Percentiles rank a stretch among this genome's conserved stretches.
phyloP scores from a whole-genome alignment of 2,888 invertebrate species.

The Eupeodes luniger region DNA sequence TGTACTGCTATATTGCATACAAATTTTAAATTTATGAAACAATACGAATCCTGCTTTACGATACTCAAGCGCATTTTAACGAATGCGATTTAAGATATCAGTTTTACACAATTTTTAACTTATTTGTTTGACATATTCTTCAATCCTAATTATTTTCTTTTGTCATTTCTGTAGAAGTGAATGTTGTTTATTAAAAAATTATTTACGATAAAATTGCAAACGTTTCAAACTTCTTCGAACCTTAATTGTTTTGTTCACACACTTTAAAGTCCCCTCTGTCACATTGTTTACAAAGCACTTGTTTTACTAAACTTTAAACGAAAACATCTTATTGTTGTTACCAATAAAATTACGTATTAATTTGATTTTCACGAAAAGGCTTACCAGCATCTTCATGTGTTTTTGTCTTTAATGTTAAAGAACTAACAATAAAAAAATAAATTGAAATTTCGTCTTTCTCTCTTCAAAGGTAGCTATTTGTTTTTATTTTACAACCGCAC shows the following conservation, averaged over 20 bases:
- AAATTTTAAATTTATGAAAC: too few species aligned
- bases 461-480: constrained; percentile 28
- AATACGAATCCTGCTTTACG: too few species aligned
- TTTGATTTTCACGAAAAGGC: constrained; percentile 24
- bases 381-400: constrained; percentile 61
- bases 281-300: not conserved
- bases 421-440: constrained; percentile 2
- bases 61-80: too few species aligned
- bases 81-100: too few species aligned
- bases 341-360: not conserved
- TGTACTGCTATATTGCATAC: too few species aligned
- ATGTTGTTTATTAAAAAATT: too few species aligned
- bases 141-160: too few species aligned
- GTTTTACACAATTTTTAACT: too few species aligned
- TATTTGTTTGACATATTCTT: too few species aligned
- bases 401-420: not conserved
- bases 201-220: too few species aligned
- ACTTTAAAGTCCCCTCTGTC: not conserved
- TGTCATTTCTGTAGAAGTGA: too few species aligned
- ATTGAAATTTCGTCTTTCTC: not conserved
- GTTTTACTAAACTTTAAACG: not conserved
- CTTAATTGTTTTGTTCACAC: not conserved
- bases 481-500: constrained; percentile 30
- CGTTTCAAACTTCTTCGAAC: too few species aligned
- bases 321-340: not conserved